A percentile compares a stretch with the other conserved stretches of the same genome.
phyloP scores from a whole-genome alignment of 1,140 invertebrate genomes.

The Camponotus floridanus region DNA sequence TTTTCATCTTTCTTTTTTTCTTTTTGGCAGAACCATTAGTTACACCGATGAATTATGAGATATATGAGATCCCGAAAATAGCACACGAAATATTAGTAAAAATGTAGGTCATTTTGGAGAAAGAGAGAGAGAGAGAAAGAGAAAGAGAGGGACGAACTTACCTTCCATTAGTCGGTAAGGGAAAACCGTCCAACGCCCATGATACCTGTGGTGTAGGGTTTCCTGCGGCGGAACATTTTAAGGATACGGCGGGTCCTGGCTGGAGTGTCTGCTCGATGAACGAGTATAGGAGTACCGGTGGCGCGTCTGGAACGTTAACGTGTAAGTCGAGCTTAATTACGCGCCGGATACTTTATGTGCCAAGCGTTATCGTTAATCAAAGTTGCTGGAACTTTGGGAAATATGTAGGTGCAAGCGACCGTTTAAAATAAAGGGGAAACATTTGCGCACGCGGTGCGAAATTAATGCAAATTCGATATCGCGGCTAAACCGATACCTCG shows the following conservation, averaged over 20 bases:
- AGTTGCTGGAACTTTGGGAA: conserved; percentile 31
- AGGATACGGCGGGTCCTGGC: conserved; percentile 93
- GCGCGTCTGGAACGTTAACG: conserved; percentile 89
- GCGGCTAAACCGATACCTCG: not conserved
- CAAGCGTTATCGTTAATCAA: conserved; percentile 50
- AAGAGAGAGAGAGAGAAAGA: too few species aligned
- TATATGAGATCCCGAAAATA: conserved; percentile 26
- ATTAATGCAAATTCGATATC: conserved; percentile 51
- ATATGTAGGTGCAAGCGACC: conserved; percentile 9
- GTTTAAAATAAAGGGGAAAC: conserved; percentile 18
- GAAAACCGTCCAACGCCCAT: conserved; percentile 94
- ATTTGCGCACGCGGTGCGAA: not conserved
- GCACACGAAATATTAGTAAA: conserved; percentile 2
- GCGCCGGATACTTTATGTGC: conserved; percentile 36
- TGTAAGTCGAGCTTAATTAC: conserved; percentile 58
- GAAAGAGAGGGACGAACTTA: conserved; percentile 79
- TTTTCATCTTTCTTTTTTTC: not conserved
- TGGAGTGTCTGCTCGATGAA: conserved; percentile 95
- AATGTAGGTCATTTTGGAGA: conserved; percentile 20
- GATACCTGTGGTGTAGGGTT: conserved; percentile 94
- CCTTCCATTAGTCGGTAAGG: conserved; percentile 91
- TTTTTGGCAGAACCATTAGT: not conserved
- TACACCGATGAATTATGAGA: conserved; percentile 31
- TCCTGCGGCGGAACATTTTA: conserved; percentile 94
- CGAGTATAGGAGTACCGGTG: conserved; percentile 92